These are phyloP conservation scores for Dryas iulia DNA, from an alignment of 1,140 invertebrate genomes.

Conservation along the genomic window DNA sequence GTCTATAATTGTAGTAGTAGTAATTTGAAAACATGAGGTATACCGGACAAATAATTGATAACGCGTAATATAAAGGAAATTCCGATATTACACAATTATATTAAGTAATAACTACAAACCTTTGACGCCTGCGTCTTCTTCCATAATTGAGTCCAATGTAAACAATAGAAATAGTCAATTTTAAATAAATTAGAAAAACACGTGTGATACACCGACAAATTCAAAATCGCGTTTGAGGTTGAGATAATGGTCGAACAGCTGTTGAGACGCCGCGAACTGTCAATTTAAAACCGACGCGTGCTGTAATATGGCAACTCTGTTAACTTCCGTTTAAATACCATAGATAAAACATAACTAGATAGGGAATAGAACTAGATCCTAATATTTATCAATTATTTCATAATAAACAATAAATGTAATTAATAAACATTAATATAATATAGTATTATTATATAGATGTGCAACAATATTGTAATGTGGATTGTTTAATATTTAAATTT, in stretches of 20 bases:
- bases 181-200: constrained; percentile 46
- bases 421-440: too few relatives aligned
- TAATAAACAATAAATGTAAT: neutral
- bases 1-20: neutral
- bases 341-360: constrained; percentile 12
- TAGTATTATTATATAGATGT: too few relatives aligned
- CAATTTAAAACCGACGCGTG: constrained; percentile 63
- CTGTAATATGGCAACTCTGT: constrained; percentile 20
- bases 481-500: too few relatives aligned
- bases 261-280: constrained; percentile 71
- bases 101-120: constrained; percentile 42
- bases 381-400: too few relatives aligned
- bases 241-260: constrained; percentile 64
- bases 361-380: too few relatives aligned
- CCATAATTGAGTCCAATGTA: constrained; percentile 45
- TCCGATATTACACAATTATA: constrained; percentile 32
- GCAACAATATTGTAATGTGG: too few relatives aligned
- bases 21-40: constrained; percentile 14
- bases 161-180: constrained; percentile 10
- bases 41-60: constrained; percentile 26
- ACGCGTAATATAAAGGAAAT: constrained; percentile 29
- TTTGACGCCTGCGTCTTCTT: constrained; percentile 57
- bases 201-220: constrained; percentile 52
- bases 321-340: constrained; percentile 15
- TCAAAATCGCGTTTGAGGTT: constrained; percentile 52